A percentile compares a stretch with the other conserved stretches of the same genome.
These are phyloP conservation scores for Calonectris borealis DNA, from an alignment of 2,113 vertebrate species.

Conservation along the genomic window DNA sequence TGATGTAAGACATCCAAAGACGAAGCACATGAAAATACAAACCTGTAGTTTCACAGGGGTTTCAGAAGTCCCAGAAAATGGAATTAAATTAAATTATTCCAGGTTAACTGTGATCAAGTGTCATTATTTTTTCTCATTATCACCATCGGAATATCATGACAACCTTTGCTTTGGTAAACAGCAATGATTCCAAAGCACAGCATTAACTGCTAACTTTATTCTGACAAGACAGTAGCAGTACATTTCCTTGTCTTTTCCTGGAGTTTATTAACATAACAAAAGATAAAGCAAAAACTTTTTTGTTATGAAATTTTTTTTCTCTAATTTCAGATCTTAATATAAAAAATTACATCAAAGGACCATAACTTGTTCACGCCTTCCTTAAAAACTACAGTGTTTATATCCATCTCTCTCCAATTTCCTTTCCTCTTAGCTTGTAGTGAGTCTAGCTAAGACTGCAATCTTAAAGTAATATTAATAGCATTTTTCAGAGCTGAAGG, in stretches of 20 bases:
- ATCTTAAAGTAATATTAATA: background rate
- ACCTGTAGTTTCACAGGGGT: background rate
- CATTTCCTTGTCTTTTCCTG: background rate
- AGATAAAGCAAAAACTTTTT: background rate
- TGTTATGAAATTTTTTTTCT: background rate
- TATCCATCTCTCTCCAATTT: background rate
- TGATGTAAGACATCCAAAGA: background rate
- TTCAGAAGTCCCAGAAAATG: background rate
- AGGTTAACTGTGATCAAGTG: background rate
- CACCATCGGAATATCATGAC: background rate
- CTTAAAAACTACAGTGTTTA: background rate
- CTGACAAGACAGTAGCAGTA: background rate
- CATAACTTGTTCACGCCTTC: background rate
- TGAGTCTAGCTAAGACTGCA: background rate
- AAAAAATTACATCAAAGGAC: background rate
- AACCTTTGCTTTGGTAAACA: background rate
- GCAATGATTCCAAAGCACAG: background rate
- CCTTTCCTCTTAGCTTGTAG: background rate
- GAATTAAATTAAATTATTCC: background rate
- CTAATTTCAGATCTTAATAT: background rate
- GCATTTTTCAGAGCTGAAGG: background rate
- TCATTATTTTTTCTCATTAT: background rate
- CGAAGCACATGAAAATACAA: background rate
- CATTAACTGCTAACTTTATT: background rate
- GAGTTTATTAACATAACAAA: background rate